phyloP scores from a whole-genome alignment of 1,140 invertebrate genomes.

The Plutomurus gul region DNA sequence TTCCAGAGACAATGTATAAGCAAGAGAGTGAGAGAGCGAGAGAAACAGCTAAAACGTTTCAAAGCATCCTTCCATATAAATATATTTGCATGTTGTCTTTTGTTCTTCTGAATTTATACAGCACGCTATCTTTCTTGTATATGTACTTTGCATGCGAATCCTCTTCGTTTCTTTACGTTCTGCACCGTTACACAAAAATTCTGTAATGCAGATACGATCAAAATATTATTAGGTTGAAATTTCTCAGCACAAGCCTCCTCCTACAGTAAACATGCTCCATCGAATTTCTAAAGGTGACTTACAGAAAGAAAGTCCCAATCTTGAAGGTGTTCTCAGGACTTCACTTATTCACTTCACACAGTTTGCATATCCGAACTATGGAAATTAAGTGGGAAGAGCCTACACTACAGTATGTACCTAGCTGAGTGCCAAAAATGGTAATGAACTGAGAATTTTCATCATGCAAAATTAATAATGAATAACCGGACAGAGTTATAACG shows the following conservation, averaged over 20 bases:
- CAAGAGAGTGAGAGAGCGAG: background rate
- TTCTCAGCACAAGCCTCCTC: slow-evolving; percentile 1
- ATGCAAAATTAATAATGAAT: slow-evolving; percentile 22
- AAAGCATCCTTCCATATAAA: too few species aligned
- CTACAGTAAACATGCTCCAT: background rate
- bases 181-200: slow-evolving; percentile 9
- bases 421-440: background rate
- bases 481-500: background rate
- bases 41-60: too few species aligned
- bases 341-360: too few species aligned
- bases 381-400: too few species aligned
- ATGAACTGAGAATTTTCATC: slow-evolving; percentile 1
- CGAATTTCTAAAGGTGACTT: slow-evolving; percentile 2
- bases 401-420: background rate
- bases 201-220: slow-evolving; percentile 16
- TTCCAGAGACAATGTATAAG: background rate
- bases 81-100: background rate
- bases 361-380: too few species aligned
- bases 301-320: background rate
- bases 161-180: background rate
- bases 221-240: slow-evolving; percentile 22
- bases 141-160: background rate
- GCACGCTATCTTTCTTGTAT: background rate
- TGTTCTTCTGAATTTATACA: background rate
- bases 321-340: background rate